Evolutionary conservation across 2,113 vertebrate species (phyloP), one percentile per base, ranked within the genome.

Genomic region (Rhea pennata): DNA sequence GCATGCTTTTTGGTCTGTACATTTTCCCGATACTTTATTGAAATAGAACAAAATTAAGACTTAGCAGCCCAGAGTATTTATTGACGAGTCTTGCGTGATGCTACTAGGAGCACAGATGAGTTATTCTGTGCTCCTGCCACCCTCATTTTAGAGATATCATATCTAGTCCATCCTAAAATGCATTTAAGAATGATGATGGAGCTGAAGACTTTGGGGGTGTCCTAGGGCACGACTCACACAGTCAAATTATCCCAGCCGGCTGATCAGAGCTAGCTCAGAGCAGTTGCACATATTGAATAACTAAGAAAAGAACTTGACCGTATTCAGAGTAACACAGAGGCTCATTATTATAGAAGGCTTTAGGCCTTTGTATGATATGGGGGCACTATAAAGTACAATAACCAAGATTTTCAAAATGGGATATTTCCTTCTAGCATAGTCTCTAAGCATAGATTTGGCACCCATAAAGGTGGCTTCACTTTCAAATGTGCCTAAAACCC

Each of bases 251-350:
- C 26, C 16, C 26, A 74, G 36, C 23, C 53, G 56, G 21, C 29
- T 50, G 40, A 71, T n/a, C 12, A 40, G 2, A 2, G 5, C 13
- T 27, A 81, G 9, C 26, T 81, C 76, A 42, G 64, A 86, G 40
- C 2, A 36, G 22, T 66, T 77, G 36, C 1, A 0, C 6, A 3
- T 17, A 31, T 12, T 21, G 29, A 0, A 0, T 46, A 64, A 65
- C 56, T 61, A 61, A 74, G 33, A 80, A 90, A 73, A 8, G 80
- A 86, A 73, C 2, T 54, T 74, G 36, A 15, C 31, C 9, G 24
- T 31, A n/a, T 70, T 71, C 72, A 71, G 23, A 77, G 8, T 17
- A n/a, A 48, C 31, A 10, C 46, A 61, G 10, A 9, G 9, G 2
- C 5, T 81, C 15, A 14, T 61, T 75, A 67, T 71, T 66, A 74